Conservation (phyloP, 2,797 vertebrate species). For the Rousettus madagascariensis region DNA sequence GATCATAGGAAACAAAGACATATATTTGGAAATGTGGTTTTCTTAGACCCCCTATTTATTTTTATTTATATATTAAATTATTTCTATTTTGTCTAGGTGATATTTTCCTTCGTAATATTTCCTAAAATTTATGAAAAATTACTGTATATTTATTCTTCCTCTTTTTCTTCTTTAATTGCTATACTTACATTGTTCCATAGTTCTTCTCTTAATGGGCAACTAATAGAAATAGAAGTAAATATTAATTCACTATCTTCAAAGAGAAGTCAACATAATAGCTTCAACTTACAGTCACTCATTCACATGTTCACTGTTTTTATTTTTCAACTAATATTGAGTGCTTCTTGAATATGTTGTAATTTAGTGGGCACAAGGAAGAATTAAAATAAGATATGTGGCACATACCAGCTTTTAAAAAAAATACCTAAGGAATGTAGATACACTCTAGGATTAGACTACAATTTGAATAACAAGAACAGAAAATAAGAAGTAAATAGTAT, state of each 20-base stretch:
- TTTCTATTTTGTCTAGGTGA: conserved; percentile 42
- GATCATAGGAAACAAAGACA: conserved; percentile 25
- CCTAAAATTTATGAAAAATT: conserved; percentile 37
- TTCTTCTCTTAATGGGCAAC: conserved; percentile 45
- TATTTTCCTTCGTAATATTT: conserved; percentile 52
- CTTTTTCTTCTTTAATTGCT: conserved; percentile 48
- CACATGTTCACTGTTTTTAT: conserved; percentile 23
- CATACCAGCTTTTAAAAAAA: not conserved
- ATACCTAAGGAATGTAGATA: not conserved
- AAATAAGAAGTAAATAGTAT: not conserved
- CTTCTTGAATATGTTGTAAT: not conserved
- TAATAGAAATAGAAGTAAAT: conserved; percentile 50
- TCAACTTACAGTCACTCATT: conserved; percentile 36
- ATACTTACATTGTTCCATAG: conserved; percentile 29
- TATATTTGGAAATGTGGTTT: not conserved
- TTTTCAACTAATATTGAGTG: conserved; percentile 34
- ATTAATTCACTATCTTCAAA: conserved; percentile 47
- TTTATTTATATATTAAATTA: conserved; percentile 14
- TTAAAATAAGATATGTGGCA: not conserved
- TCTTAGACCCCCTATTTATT: not conserved
- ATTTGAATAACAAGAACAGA: not conserved
- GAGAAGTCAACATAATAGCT: conserved; percentile 42
- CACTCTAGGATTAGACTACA: not conserved
- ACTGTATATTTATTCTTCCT: conserved; percentile 18
- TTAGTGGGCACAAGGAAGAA: not conserved